These are phyloP conservation scores for Pongo abelii DNA, from an alignment of 2,113 vertebrate genomes.

Conservation along the genomic window DNA sequence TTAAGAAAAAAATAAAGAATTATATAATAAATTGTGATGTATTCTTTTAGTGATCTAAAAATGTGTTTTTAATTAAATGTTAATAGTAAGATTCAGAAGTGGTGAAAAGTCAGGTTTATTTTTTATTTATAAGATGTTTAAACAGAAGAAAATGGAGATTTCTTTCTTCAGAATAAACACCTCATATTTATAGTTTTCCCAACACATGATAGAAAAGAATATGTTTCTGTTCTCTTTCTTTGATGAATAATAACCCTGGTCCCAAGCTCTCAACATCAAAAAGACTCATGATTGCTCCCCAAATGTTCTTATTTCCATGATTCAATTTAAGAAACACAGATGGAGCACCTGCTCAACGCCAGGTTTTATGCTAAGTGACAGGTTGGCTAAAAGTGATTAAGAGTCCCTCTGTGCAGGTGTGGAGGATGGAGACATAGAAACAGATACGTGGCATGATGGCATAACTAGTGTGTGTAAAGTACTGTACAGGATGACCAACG, in stretches of 20 bases:
- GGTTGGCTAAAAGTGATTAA: background rate
- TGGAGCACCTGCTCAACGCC: background rate
- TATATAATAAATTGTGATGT: background rate
- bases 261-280: conserved; percentile 50
- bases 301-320: conserved; percentile 50
- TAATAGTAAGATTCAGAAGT: conserved; percentile 43
- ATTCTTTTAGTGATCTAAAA: conserved; percentile 41
- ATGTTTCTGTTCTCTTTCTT: conserved; percentile 8
- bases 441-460: background rate
- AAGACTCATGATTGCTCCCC: conserved; percentile 21
- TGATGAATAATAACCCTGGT: conserved; percentile 38
- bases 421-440: background rate
- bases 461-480: background rate
- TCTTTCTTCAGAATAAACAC: background rate
- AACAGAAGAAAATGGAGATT: conserved; percentile 18
- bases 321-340: conserved; percentile 44
- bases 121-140: conserved; percentile 38
- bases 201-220: background rate
- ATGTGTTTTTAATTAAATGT: conserved; percentile 16
- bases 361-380: background rate
- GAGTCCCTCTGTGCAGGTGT: background rate
- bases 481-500: fast-evolving
- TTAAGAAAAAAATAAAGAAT: background rate
- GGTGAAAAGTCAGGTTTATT: background rate
- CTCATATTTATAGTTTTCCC: background rate